phyloP scores from a whole-genome alignment of 2,113 vertebrate genomes.

The Lasiurus borealis region DNA sequence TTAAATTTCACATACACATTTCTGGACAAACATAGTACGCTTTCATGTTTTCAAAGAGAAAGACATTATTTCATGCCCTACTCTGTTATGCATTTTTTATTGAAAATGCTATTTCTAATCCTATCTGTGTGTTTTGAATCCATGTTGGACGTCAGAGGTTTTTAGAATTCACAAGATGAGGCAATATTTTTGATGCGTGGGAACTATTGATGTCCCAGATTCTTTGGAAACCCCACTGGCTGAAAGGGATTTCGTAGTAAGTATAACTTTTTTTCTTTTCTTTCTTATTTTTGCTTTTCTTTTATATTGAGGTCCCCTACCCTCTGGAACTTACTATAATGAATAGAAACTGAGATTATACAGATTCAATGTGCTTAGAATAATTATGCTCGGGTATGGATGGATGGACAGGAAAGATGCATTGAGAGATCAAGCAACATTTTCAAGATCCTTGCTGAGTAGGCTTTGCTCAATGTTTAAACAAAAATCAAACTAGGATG shows the following conservation, averaged over 20 bases:
- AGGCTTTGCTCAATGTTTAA: constrained; percentile 24
- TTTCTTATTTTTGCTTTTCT: constrained; percentile 62
- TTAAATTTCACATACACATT: constrained; percentile 64
- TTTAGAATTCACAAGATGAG: constrained; percentile 57
- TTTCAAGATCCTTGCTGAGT: not conserved
- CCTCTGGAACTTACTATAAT: not conserved
- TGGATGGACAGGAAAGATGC: not conserved
- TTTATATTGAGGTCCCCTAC: not conserved
- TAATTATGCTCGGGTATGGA: not conserved
- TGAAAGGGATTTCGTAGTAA: constrained; percentile 66
- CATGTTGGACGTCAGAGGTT: constrained; percentile 62
- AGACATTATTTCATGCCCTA: constrained; percentile 29
- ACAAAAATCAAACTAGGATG: not conserved
- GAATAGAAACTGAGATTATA: not conserved
- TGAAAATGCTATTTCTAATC: constrained; percentile 68
- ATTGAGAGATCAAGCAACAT: not conserved
- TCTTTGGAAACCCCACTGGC: not conserved
- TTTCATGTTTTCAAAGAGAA: constrained; percentile 64
- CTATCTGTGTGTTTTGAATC: constrained; percentile 51
- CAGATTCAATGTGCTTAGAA: not conserved
- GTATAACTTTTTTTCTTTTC: not conserved
- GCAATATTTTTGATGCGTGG: constrained; percentile 47
- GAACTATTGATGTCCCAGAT: constrained; percentile 25
- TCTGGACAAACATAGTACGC: constrained; percentile 10
- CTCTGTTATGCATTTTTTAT: constrained; percentile 57